These are phyloP conservation scores for Phoeniculus purpureus DNA, from an alignment of 2,797 vertebrate species.

Conservation along the genomic window DNA sequence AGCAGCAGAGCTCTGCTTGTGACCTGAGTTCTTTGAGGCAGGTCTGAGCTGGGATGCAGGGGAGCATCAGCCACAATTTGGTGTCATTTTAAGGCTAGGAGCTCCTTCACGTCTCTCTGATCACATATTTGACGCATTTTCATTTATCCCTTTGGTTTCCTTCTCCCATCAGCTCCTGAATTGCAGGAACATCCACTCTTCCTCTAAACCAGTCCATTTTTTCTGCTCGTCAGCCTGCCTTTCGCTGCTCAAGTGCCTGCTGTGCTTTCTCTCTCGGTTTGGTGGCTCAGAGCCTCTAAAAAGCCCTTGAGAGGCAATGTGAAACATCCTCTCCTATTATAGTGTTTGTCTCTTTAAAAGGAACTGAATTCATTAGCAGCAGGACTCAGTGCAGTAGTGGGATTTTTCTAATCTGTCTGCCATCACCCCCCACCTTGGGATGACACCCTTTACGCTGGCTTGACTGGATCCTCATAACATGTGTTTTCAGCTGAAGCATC, in stretches of 20 bases:
- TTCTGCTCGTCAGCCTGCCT: slow-evolving; percentile 19
- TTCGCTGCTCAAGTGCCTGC: slow-evolving; percentile 29
- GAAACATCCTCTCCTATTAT: slow-evolving; percentile 31
- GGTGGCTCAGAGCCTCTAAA: slow-evolving; percentile 28
- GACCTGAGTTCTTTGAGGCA: neutral
- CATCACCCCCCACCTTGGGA: neutral
- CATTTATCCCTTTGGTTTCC: neutral
- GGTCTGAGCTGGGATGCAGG: neutral
- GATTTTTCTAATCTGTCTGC: neutral
- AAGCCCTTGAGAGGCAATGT: slow-evolving; percentile 20
- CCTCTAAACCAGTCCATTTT: neutral
- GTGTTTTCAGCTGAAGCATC: neutral
- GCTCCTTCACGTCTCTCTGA: neutral
- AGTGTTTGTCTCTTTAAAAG: slow-evolving; percentile 35
- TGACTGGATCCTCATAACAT: neutral
- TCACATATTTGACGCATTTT: neutral
- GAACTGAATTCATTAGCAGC: slow-evolving; percentile 10
- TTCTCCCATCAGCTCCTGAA: neutral
- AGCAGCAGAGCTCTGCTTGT: neutral
- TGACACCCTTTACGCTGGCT: neutral
- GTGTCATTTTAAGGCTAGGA: neutral
- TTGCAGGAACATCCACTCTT: neutral
- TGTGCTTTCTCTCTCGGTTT: slow-evolving; percentile 31
- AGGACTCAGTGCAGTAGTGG: neutral
- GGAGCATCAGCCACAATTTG: neutral